Evolutionary conservation across 2,113 vertebrate species (phyloP), one percentile per base, ranked within the genome.

Genomic region (Malaclemys terrapin): DNA sequence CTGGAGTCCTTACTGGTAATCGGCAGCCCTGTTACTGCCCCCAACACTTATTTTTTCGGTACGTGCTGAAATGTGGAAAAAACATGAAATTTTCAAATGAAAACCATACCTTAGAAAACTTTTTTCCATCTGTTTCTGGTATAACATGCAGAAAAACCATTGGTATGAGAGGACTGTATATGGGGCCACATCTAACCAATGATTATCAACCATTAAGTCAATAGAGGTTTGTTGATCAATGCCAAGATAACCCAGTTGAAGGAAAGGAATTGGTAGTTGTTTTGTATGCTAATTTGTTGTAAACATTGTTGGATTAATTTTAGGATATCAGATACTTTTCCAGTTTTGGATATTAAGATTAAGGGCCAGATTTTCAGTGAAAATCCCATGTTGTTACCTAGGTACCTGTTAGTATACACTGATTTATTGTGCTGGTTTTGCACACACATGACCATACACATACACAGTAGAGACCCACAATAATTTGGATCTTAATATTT

Each of bases 401-500:
- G 56, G 76, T 35, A 95, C 35, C 13, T 93, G 54, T 82, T 81
- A 42, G 5, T 79, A 87, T 80, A 76, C 5, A 35, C 45, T 90
- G 24, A 89, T 54, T 27, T 0, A 80, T 88, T 76, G 90, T 76
- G 80, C 17, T 90, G 53, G 4, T 85, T 96, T 95, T 96, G 50
- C 91, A 85, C 85, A 85, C 49, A 93, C 88, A 88, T 12, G 49
- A 20, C 87, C 52, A 59, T 47, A 31, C 54, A 89, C 24, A 82
- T n/a, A 38, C 49, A 69, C 17, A 95, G 53, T 52, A 42, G 94
- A 89, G 49, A 62, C 31, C 95, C 84, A 93, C 90, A n/a, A 42
- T 42, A n/a, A 38, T n/a, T 38, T 75, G 35, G 69, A 75, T 2
- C 3, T 20, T 5, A 22, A 24, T 10, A 42, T 75, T 22, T 75